Percentiles rank a stretch among this genome's conserved stretches.
Evolutionary conservation across 1,140 invertebrate species (phyloP).

Genomic region (Drosophila subpulchrella): DNA sequence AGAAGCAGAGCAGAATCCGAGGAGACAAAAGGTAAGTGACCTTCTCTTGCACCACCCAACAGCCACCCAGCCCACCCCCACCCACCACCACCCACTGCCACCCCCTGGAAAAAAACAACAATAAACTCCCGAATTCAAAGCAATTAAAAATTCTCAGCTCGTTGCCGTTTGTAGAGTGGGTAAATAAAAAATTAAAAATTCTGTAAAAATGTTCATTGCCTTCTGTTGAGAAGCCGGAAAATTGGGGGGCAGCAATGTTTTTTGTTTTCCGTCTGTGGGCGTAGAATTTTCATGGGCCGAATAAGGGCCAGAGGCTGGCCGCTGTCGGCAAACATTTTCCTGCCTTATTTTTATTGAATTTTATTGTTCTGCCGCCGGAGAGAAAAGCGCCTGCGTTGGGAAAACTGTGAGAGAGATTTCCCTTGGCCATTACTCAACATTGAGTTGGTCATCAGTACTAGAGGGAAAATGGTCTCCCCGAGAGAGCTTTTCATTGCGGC

Average conservation of each 20-base stretch:
- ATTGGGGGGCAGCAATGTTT: background rate
- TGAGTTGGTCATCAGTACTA: background rate
- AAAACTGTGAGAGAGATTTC: slow-evolving; percentile 8
- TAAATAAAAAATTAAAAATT: slow-evolving; percentile 5
- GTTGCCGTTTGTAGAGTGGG: slow-evolving; percentile 14
- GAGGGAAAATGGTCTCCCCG: background rate
- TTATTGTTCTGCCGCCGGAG: slow-evolving; percentile 56
- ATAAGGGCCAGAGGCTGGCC: slow-evolving; percentile 43
- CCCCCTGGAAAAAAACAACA: slow-evolving; percentile 3
- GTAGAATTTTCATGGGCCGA: slow-evolving; percentile 4
- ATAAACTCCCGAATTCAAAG: slow-evolving; percentile 36
- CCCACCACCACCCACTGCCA: background rate
- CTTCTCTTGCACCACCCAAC: slow-evolving; percentile 37
- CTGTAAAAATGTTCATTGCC: slow-evolving; percentile 58
- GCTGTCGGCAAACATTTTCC: slow-evolving; percentile 67
- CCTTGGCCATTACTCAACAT: slow-evolving; percentile 11
- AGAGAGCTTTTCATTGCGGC: background rate
- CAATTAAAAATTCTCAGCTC: slow-evolving; percentile 53
- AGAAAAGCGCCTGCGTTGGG: slow-evolving; percentile 44
- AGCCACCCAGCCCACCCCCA: background rate
- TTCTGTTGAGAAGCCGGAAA: slow-evolving; percentile 44
- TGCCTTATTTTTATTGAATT: slow-evolving; percentile 71
- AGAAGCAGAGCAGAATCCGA: slow-evolving; percentile 27
- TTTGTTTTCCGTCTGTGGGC: too few relatives aligned
- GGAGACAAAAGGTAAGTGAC: slow-evolving; percentile 74